A percentile compares a stretch with the other conserved stretches of the same genome.
Conservation (phyloP, 2,888 invertebrate species). For the Nematopogon swammerdamellus region DNA sequence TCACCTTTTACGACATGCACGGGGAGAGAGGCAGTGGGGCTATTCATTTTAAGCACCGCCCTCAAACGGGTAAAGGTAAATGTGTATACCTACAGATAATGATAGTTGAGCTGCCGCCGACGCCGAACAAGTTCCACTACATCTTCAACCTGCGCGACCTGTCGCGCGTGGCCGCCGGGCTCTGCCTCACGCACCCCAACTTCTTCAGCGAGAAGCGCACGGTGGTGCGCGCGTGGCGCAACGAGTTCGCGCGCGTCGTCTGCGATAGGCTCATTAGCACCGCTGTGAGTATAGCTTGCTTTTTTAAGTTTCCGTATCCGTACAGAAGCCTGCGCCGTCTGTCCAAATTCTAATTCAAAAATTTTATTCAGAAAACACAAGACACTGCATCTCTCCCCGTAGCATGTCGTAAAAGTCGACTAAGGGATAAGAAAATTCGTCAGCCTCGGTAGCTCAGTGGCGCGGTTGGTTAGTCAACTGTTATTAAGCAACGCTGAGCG, state of each 20-base stretch:
- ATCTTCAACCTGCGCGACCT: conserved; percentile 91
- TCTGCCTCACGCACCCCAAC: conserved; percentile 72
- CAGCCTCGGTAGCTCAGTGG: too few species aligned
- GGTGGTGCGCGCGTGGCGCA: conserved; percentile 85
- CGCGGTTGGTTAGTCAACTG: too few species aligned
- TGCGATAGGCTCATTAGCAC: conserved; percentile 79
- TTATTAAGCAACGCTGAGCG: too few species aligned
- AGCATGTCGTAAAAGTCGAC: too few species aligned
- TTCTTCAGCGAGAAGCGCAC: conserved; percentile 66
- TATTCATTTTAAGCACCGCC: too few species aligned
- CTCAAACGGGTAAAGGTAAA: too few species aligned
- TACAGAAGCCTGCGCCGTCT: too few species aligned
- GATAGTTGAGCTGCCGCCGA: conserved; percentile 78
- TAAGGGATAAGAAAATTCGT: too few species aligned
- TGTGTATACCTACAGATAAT: conserved; percentile 48
- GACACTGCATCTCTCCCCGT: too few species aligned
- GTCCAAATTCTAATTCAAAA: background rate
- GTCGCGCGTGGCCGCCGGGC: conserved; percentile 78
- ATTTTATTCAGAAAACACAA: too few species aligned
- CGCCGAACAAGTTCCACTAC: conserved; percentile 92
- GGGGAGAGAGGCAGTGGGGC: too few species aligned
- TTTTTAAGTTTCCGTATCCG: background rate
- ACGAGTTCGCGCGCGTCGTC: conserved; percentile 84
- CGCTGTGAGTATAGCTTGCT: conserved; percentile 32
- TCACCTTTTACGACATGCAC: too few species aligned